Conservation (phyloP, 2,888 invertebrate genomes). For the Netelia fuscicornis region DNA sequence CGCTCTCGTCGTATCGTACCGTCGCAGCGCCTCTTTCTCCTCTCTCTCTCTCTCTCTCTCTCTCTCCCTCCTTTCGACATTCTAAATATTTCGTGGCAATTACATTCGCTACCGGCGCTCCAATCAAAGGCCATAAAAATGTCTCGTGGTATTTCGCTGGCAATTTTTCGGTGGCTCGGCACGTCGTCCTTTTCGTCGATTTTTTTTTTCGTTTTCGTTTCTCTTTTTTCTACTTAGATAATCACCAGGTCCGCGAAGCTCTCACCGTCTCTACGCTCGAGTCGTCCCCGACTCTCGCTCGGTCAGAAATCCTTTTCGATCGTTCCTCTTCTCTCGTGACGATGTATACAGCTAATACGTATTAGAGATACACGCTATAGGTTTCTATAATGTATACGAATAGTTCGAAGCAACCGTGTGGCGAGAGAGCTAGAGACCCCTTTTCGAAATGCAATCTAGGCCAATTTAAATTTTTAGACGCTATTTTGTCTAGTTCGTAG, state of each 20-base stretch:
- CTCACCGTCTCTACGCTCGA: constrained; percentile 23
- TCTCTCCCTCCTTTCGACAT: constrained; percentile 64
- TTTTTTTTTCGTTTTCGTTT: constrained; percentile 24
- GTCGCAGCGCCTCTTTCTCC: constrained; percentile 3
- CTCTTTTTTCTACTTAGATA: constrained; percentile 65
- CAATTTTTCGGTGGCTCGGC: constrained; percentile 82
- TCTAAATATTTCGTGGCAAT: constrained; percentile 79
- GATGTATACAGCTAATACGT: constrained; percentile 53
- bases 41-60: not conserved
- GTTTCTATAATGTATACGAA: constrained; percentile 26
- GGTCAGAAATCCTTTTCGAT: not conserved
- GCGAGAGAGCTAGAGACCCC: constrained; percentile 37
- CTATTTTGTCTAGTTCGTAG: constrained; percentile 72
- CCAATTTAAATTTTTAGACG: constrained; percentile 80
- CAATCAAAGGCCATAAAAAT: constrained; percentile 76
- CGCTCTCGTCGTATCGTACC: constrained; percentile 31
- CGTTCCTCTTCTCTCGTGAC: constrained; percentile 21
- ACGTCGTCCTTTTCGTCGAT: constrained; percentile 67
- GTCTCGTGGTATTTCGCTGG: constrained; percentile 77
- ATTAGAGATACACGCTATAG: constrained; percentile 45
- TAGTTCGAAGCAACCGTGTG: constrained; percentile 32
- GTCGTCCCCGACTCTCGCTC: constrained; percentile 8
- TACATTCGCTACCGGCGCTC: constrained; percentile 76
- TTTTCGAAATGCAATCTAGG: constrained; percentile 75
- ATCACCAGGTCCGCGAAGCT: constrained; percentile 65